Base-by-base conservation (phyloP, 2,888 invertebrate genomes). In the Monopis laevigella region DNA sequence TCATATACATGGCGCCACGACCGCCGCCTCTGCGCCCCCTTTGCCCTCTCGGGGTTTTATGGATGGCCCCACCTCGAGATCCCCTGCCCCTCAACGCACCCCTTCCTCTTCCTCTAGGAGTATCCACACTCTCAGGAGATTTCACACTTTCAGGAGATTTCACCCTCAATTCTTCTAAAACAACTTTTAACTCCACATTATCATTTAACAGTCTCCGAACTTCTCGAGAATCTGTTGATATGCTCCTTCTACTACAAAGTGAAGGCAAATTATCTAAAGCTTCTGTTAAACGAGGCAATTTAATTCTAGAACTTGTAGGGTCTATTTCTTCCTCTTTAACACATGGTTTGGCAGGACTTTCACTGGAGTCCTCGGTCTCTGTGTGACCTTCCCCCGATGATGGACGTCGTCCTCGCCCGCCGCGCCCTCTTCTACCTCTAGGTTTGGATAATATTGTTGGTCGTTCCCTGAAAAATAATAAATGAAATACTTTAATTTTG, bases 281-380 rank as follows among this genome's bases (percentile, higher is more conserved):
- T 46, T 78, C 80, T 2, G 78, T 78, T 71, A 78, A 70, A 0
- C 78, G 59, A n/a, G 78, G 78, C 35, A 75, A 56, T 47, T 78
- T 78, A 43, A 77, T 66, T 18, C 78, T 57, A n/a, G 75, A 72
- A 47, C 75, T 74, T 2, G 69, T 78, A 1, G 77, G 75, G 51
- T 80, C 80, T 16, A 74, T 65, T 13, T 43, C 39, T 1, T 58
- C 58, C 36, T 56, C 56, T 5, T 50, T 49, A 17, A 39, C 1
- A n/a, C 75, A 62, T 2, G 14, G 4, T 16, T 17, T 17, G 2
- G 26, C 12, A 17, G 26, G 16, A 19, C 14, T 12, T 10, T 16
- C 17, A 17, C 14, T 12, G 11, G 32, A 18, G 17, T 5, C 18
- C 42, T 41, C 44, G 45, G 10, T n/a, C n/a, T 21, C 12, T 16